A percentile compares a stretch with the other conserved stretches of the same genome.
These are phyloP conservation scores for Pachliopta kotzebuea DNA, from an alignment of 2,888 invertebrate genomes.

Conservation along the genomic window DNA sequence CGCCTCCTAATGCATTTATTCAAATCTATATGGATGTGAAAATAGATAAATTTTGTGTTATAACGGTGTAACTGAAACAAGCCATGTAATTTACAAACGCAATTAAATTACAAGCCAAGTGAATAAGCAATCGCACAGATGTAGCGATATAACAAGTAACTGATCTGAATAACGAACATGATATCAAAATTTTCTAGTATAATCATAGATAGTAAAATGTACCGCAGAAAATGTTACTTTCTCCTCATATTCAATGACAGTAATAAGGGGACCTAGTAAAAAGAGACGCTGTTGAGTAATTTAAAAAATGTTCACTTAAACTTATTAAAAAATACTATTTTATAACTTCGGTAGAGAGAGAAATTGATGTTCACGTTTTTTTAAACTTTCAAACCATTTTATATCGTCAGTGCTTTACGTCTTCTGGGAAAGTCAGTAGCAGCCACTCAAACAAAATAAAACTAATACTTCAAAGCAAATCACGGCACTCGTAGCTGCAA, in stretches of 20 bases:
- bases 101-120: neutral
- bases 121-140: neutral
- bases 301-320: too few relatives aligned
- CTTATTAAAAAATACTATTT: too few relatives aligned
- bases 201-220: too few relatives aligned
- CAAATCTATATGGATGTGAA: neutral
- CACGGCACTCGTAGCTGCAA: neutral
- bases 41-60: constrained; percentile 5
- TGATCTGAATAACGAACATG: too few relatives aligned
- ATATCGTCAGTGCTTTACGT: neutral
- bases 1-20: constrained; percentile 1
- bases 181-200: too few relatives aligned
- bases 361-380: neutral
- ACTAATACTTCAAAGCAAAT: neutral
- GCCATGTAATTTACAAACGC: neutral
- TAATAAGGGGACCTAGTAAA: too few relatives aligned
- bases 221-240: too few relatives aligned
- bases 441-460: neutral
- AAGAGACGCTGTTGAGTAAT: too few relatives aligned
- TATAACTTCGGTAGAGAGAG: too few relatives aligned
- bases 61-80: constrained; percentile 4
- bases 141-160: neutral
- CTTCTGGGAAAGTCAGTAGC: neutral
- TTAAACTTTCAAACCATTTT: neutral
- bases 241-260: too few relatives aligned